A percentile compares a stretch with the other conserved stretches of the same genome.
Evolutionary conservation across 1,140 invertebrate species (phyloP).

Genomic region (Hycleus phaleratus): DNA sequence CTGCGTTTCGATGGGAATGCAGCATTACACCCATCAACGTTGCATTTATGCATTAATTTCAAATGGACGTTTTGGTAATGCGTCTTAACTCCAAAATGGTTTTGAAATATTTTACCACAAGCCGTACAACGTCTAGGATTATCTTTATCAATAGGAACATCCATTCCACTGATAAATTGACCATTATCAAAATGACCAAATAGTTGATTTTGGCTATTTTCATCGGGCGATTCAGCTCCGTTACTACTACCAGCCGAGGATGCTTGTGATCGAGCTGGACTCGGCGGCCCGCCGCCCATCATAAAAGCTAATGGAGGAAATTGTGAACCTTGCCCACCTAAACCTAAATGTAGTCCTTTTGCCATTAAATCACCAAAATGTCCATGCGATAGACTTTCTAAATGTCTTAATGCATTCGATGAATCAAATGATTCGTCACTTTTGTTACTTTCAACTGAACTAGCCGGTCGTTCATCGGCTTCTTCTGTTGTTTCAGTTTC

Average conservation of each 20-base stretch:
- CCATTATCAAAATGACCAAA: constrained; percentile 66
- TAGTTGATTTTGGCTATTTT: constrained; percentile 49
- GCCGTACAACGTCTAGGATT: constrained; percentile 76
- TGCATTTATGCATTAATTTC: constrained; percentile 94
- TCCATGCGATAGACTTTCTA: constrained; percentile 74
- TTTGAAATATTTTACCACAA: constrained; percentile 90
- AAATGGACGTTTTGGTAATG: constrained; percentile 95
- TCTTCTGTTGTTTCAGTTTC: constrained; percentile 37
- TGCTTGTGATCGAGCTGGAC: constrained; percentile 49
- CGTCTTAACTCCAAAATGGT: constrained; percentile 90
- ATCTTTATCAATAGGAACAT: constrained; percentile 78
- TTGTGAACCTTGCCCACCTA: constrained; percentile 30
- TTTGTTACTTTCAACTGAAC: constrained; percentile 50
- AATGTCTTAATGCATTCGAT: constrained; percentile 65
- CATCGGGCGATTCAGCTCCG: constrained; percentile 50
- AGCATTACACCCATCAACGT: constrained; percentile 91
- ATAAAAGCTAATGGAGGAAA: constrained; percentile 41
- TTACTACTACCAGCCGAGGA: constrained; percentile 50
- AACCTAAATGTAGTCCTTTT: constrained; percentile 34
- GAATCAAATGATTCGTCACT: constrained; percentile 55
- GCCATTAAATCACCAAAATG: constrained; percentile 54
- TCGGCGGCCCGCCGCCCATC: constrained; percentile 42
- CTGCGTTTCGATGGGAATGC: constrained; percentile 92
- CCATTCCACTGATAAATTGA: constrained; percentile 62
- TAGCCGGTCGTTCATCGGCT: constrained; percentile 41